A percentile compares a stretch with the other conserved stretches of the same genome.
These are phyloP conservation scores for Nasonovia ribisnigri DNA, from an alignment of 2,888 invertebrate species.

Conservation along the genomic window DNA sequence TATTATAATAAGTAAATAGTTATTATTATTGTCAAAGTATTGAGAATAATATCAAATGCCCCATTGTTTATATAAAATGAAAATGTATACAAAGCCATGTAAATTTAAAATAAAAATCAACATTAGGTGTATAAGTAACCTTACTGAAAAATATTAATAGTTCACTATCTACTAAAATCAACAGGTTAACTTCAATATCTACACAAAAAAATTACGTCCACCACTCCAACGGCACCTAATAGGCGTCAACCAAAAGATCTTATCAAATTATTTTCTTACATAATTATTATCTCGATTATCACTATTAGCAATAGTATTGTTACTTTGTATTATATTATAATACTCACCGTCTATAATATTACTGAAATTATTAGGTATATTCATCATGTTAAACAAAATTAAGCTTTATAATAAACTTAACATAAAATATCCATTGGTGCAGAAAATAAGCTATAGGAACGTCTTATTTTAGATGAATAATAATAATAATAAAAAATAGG, in stretches of 20 bases:
- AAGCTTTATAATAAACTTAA: background rate
- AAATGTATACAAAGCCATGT: too few relatives aligned
- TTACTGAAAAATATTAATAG: background rate
- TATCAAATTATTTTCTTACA: background rate
- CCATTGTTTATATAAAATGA: too few relatives aligned
- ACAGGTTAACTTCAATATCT: background rate
- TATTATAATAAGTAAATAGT: too few relatives aligned
- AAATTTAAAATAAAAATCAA: too few relatives aligned
- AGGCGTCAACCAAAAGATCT: background rate
- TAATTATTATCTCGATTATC: background rate
- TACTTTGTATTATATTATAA: background rate
- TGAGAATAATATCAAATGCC: background rate
- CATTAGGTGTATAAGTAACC: background rate
- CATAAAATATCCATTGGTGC: background rate
- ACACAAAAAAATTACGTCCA: background rate
- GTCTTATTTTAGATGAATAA: background rate
- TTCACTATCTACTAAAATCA: background rate
- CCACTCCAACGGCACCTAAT: too few relatives aligned
- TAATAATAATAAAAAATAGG: background rate
- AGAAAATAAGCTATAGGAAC: background rate
- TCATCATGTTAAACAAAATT: background rate
- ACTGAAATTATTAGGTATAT: background rate
- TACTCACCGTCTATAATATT: background rate
- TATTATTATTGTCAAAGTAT: background rate
- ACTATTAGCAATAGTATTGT: background rate